Evolutionary conservation across 1,140 invertebrate genomes (phyloP).

Genomic region (Apocrypta bakeri): DNA sequence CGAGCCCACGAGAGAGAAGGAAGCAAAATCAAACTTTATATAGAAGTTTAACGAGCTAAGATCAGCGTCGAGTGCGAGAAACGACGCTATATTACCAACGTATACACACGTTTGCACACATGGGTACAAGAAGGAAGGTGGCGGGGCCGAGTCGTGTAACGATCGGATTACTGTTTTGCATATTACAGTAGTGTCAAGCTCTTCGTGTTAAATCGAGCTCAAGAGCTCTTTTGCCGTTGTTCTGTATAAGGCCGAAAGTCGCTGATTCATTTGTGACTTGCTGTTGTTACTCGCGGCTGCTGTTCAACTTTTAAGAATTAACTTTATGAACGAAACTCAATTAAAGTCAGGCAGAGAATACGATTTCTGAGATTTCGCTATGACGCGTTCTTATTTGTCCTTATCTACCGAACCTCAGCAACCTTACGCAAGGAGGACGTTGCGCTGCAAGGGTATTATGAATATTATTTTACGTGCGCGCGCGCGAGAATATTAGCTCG

Average conservation of each 20-base stretch:
- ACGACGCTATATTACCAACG: not conserved
- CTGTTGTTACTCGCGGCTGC: not conserved
- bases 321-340: constrained; percentile 28
- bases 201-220: no score
- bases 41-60: constrained; percentile 34
- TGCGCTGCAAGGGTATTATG: not conserved
- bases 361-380: not conserved
- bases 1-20: not conserved
- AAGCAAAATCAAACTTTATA: constrained; percentile 12
- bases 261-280: not conserved
- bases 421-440: not conserved
- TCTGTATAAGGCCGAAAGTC: not conserved
- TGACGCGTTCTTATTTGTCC: not conserved
- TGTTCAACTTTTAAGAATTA: not conserved
- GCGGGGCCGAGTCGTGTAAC: not conserved
- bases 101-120: not conserved
- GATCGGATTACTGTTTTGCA: not conserved
- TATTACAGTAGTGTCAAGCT: not conserved
- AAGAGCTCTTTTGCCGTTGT: no score
- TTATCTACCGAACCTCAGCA: not conserved
- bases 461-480: not conserved
- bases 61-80: not conserved
- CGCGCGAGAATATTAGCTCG: not conserved
- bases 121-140: not conserved
- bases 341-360: not conserved